phyloP scores from a whole-genome alignment of 2,888 invertebrate genomes.

The Tetragonula carbonaria region DNA sequence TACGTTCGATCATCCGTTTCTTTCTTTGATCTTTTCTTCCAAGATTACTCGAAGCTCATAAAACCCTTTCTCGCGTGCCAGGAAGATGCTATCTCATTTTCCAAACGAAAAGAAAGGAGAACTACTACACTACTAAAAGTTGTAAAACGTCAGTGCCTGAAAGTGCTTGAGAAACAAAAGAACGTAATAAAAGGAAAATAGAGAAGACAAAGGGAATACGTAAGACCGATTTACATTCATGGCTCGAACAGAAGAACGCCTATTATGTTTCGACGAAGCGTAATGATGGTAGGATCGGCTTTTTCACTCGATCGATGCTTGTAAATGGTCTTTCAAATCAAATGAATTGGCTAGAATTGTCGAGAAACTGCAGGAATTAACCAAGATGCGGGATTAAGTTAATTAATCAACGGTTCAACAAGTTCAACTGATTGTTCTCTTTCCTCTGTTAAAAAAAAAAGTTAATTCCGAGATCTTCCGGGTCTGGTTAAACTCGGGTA shows the following conservation, averaged over 20 bases:
- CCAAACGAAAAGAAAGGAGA: conserved; percentile 18
- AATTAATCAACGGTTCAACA: conserved; percentile 5
- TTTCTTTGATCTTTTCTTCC: no score
- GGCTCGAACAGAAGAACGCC: conserved; percentile 54
- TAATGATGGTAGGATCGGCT: conserved; percentile 46
- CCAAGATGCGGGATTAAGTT: neutral
- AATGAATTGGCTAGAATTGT: neutral
- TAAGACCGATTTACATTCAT: conserved; percentile 64
- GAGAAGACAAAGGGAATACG: neutral
- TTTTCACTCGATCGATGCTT: neutral
- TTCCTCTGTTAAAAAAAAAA: neutral
- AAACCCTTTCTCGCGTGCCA: neutral
- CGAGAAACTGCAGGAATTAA: neutral
- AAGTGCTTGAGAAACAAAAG: neutral
- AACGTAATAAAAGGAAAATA: neutral
- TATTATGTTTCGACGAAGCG: conserved; percentile 62
- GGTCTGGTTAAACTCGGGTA: neutral
- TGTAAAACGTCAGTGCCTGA: conserved; percentile 1
- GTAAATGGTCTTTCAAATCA: conserved; percentile 40
- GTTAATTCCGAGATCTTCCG: neutral
- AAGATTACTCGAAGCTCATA: no score
- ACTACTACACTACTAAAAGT: conserved; percentile 34
- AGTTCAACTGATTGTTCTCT: neutral
- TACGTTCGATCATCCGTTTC: no score
- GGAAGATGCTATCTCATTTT: neutral